These are phyloP conservation scores for Podargus strigoides DNA, from an alignment of 2,797 vertebrate species.

Conservation along the genomic window DNA sequence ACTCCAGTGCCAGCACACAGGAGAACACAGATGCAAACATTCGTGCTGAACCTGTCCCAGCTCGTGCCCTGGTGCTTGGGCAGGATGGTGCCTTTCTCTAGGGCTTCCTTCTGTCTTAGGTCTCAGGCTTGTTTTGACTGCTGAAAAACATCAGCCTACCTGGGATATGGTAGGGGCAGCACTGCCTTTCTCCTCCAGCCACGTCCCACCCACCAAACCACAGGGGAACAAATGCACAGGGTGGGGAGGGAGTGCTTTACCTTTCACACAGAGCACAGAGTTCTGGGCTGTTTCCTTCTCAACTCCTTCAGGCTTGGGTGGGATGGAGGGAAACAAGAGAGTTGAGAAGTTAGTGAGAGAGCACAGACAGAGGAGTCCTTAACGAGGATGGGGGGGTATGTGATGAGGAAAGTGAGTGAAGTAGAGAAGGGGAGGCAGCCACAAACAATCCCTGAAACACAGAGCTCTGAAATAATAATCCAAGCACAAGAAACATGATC, in stretches of 20 bases:
- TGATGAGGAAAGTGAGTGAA: background rate
- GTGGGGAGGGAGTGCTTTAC: constrained; percentile 47
- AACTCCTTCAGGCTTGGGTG: constrained; percentile 74
- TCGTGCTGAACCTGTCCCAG: background rate
- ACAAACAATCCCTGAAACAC: background rate
- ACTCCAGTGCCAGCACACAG: background rate
- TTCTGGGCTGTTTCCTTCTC: constrained; percentile 69
- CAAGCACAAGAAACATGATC: background rate
- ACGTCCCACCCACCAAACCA: background rate
- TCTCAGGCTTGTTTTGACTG: background rate
- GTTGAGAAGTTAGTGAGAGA: background rate
- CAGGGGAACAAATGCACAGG: background rate
- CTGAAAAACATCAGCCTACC: background rate
- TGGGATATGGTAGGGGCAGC: background rate
- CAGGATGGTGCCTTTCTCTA: background rate
- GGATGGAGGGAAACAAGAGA: constrained; percentile 12
- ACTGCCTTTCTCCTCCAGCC: background rate
- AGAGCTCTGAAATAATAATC: background rate
- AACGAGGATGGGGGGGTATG: background rate
- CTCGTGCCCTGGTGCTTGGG: background rate
- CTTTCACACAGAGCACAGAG: constrained; percentile 65
- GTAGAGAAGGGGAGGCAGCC: background rate
- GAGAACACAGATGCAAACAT: background rate
- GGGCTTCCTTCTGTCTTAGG: background rate
- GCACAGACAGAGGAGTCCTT: background rate